A percentile compares a stretch with the other conserved stretches of the same genome.
These are phyloP conservation scores for Andricus quercusramuli DNA, from an alignment of 2,888 invertebrate genomes.

Conservation along the genomic window DNA sequence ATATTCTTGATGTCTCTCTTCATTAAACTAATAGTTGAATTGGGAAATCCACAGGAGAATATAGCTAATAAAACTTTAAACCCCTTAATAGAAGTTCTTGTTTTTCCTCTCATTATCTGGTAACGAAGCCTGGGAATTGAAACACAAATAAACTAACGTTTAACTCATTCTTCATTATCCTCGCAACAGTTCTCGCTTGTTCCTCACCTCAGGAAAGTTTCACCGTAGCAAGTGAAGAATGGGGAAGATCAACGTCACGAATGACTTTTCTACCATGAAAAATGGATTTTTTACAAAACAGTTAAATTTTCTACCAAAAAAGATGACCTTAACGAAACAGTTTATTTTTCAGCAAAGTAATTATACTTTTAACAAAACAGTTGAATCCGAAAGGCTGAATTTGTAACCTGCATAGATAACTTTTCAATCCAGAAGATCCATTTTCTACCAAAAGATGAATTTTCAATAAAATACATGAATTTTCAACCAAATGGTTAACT, in stretches of 20 bases:
- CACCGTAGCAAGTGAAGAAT: neutral
- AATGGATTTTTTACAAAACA: no score
- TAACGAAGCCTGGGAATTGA: slow-evolving; percentile 13
- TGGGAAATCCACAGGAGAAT: neutral
- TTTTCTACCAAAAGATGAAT: no score
- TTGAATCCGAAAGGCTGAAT: no score
- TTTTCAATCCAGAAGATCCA: no score
- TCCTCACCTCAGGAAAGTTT: slow-evolving; percentile 10
- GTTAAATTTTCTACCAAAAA: no score
- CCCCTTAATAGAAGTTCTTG: neutral
- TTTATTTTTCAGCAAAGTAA: no score
- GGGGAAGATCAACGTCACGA: slow-evolving; percentile 49
- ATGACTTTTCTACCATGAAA: neutral
- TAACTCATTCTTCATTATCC: slow-evolving; percentile 32
- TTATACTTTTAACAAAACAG: no score
- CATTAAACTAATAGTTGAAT: neutral
- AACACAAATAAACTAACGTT: slow-evolving; percentile 31
- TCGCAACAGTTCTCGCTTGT: slow-evolving; percentile 23
- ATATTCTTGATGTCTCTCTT: neutral
- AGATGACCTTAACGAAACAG: no score
- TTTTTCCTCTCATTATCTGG: neutral
- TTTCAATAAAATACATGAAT: no score
- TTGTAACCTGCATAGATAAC: no score
- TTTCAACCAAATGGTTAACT: no score
- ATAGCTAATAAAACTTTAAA: neutral